Conservation (phyloP, 2,888 invertebrate species). For the Philaethria dido region DNA sequence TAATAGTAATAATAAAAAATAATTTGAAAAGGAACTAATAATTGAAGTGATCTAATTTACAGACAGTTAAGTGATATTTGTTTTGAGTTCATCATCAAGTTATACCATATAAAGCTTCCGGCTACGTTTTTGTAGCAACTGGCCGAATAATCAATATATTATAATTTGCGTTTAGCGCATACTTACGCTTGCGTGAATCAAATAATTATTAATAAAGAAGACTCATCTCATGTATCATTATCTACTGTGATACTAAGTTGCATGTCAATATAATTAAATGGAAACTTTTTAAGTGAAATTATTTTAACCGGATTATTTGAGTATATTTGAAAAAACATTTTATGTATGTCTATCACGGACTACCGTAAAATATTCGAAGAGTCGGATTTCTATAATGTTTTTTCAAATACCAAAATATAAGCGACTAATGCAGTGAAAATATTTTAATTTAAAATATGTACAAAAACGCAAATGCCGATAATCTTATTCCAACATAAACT, state of each 20-base stretch:
- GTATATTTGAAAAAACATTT: too few species aligned
- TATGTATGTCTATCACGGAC: too few species aligned
- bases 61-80: conserved; percentile 53
- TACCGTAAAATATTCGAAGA: too few species aligned
- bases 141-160: conserved; percentile 24
- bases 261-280: conserved; percentile 6
- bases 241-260: conserved; percentile 15
- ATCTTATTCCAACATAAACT: not conserved
- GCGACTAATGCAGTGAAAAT: too few species aligned
- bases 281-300: not conserved
- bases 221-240: conserved; percentile 2
- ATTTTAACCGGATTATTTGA: not conserved
- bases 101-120: conserved; percentile 17
- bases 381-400: too few species aligned
- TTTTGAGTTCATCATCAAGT: conserved; percentile 51
- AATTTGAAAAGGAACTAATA: conserved; percentile 15
- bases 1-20: not conserved
- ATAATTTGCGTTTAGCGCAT: conserved; percentile 21
- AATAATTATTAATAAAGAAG: conserved; percentile 24
- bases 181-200: conserved; percentile 20
- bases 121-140: conserved; percentile 10
- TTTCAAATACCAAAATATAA: too few species aligned
- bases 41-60: conserved; percentile 46
- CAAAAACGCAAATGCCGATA: too few species aligned
- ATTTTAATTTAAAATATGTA: too few species aligned